These are phyloP conservation scores for Didymodactylos carnosus DNA, from an alignment of 2,888 invertebrate species.

Conservation along the genomic window DNA sequence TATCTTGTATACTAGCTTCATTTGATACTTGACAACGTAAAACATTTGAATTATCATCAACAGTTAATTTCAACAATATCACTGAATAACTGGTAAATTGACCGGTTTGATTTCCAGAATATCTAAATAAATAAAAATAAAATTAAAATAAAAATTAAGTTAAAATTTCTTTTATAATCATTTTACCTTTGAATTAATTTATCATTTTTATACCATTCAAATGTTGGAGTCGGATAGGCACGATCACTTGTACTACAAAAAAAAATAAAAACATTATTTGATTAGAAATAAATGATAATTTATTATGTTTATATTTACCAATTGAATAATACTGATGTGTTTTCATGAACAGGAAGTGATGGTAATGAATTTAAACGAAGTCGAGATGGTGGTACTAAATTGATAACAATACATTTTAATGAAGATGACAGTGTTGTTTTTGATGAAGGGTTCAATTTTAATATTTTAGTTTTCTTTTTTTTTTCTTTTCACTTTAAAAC, in stretches of 20 bases:
- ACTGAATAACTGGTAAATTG: background rate
- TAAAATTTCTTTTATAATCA: background rate
- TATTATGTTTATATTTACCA: too few species aligned
- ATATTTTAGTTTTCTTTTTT: too few species aligned
- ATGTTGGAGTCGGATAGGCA: background rate
- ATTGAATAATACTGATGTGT: background rate
- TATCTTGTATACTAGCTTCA: background rate
- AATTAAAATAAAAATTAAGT: background rate
- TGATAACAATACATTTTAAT: too few species aligned
- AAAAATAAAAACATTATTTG: too few species aligned
- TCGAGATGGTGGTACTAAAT: background rate
- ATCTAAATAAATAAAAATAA: background rate
- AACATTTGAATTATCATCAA: background rate
- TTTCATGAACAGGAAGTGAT: background rate
- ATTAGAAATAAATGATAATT: too few species aligned
- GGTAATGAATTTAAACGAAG: background rate
- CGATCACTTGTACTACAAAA: background rate
- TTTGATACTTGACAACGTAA: background rate
- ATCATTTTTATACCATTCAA: conserved; percentile 1
- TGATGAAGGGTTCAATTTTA: too few species aligned
- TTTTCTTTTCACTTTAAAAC: too few species aligned
- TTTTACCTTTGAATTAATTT: background rate
- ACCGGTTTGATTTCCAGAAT: too few species aligned
- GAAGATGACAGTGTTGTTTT: too few species aligned
- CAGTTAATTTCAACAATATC: background rate